These are phyloP conservation scores for Tyrophagus putrescentiae DNA, from an alignment of 1,140 invertebrate genomes.

Conservation along the genomic window DNA sequence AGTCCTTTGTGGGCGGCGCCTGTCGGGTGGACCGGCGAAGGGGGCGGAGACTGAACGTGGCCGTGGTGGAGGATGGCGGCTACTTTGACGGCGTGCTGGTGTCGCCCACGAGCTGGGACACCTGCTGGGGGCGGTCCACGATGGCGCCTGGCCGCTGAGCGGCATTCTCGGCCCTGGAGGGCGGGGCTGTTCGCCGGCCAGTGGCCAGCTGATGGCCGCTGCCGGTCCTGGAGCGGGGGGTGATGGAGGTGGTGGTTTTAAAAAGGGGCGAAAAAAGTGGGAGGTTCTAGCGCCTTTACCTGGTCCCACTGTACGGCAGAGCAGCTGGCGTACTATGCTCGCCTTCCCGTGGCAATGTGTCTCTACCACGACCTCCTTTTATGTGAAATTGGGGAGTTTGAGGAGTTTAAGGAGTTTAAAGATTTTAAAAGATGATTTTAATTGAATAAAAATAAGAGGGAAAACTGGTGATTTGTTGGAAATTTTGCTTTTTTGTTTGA, in stretches of 20 bases:
- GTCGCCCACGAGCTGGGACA: conserved; percentile 5
- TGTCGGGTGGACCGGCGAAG: background rate
- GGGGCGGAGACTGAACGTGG: background rate
- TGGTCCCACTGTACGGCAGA: conserved; percentile 4
- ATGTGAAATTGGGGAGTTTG: too few relatives aligned
- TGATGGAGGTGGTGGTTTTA: too few relatives aligned
- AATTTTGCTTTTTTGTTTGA: too few relatives aligned
- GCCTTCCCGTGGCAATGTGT: background rate
- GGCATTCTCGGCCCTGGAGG: background rate
- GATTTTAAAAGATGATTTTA: too few relatives aligned
- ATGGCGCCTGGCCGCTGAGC: background rate
- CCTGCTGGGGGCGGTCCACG: background rate
- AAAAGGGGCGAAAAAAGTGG: background rate
- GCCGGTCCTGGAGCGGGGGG: too few relatives aligned
- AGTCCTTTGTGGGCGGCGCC: conserved; percentile 4
- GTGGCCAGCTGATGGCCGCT: background rate
- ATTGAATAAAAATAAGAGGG: too few relatives aligned
- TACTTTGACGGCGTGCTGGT: background rate
- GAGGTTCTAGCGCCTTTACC: background rate
- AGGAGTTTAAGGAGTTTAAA: too few relatives aligned
- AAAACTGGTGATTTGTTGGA: too few relatives aligned
- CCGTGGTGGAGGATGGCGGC: conserved; percentile 1
- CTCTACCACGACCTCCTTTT: background rate
- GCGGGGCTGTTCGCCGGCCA: background rate
- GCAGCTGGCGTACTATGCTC: background rate